Conservation (phyloP, 1,140 invertebrate genomes). For the Metaphire vulgaris region DNA sequence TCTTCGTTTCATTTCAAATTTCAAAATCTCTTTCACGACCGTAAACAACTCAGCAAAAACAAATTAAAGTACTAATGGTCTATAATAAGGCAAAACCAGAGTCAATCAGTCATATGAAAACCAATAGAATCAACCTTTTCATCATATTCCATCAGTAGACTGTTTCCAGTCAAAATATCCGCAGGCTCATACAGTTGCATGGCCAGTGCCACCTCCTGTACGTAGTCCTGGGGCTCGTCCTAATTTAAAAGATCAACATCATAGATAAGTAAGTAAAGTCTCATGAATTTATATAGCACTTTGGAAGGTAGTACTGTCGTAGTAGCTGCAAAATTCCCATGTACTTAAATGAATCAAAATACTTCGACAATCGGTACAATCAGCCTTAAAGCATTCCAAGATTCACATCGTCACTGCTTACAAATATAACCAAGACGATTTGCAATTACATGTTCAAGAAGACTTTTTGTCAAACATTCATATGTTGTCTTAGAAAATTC, state of each 20-base stretch:
- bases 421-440: conserved; percentile 1
- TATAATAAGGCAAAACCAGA: no score
- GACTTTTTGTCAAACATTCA: no score
- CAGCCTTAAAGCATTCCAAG: not conserved
- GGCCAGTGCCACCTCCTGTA: conserved; percentile 66
- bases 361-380: conserved; percentile 39
- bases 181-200: conserved; percentile 72
- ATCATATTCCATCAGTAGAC: conserved; percentile 38
- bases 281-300: no score
- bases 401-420: not conserved
- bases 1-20: no score
- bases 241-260: conserved; percentile 39
- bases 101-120: no score
- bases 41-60: no score
- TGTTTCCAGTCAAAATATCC: conserved; percentile 58
- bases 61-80: no score
- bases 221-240: conserved; percentile 69
- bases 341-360: not conserved
- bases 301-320: no score
- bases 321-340: no score
- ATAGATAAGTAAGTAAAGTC: conserved; percentile 8
- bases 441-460: not conserved
- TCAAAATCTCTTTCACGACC: no score
- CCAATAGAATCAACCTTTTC: conserved; percentile 35
- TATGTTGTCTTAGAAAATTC: no score